Evolutionary conservation across 2,113 vertebrate species (phyloP).

Genomic region (Apodemus speciosus): DNA sequence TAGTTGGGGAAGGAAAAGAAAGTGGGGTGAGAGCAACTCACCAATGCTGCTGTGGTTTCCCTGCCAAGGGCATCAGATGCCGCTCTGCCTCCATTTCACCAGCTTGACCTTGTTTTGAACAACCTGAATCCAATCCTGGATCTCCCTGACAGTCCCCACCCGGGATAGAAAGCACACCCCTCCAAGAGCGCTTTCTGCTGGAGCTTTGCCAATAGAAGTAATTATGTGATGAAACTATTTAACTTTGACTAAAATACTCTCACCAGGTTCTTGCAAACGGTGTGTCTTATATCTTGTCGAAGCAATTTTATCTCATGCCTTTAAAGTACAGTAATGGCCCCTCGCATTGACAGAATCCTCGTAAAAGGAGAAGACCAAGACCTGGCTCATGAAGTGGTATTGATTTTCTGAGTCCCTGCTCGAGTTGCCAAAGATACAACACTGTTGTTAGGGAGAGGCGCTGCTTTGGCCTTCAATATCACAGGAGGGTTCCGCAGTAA

Average conservation of each 20-base stretch:
- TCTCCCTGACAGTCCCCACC: constrained; percentile 74
- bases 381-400: constrained; percentile 90
- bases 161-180: constrained; percentile 77
- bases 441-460: constrained; percentile 86
- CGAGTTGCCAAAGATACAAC: constrained; percentile 89
- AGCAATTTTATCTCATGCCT: constrained; percentile 90
- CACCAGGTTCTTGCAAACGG: constrained; percentile 88
- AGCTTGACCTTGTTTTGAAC: constrained; percentile 85
- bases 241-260: constrained; percentile 91
- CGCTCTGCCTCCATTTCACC: constrained; percentile 80
- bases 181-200: constrained; percentile 82
- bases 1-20: constrained; percentile 53
- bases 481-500: constrained; percentile 87
- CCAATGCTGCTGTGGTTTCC: constrained; percentile 70
- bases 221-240: constrained; percentile 91
- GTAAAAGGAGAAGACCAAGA: constrained; percentile 89
- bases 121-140: constrained; percentile 76
- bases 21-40: constrained; percentile 54
- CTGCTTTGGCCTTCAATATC: constrained; percentile 88
- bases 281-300: constrained; percentile 91
- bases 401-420: constrained; percentile 89
- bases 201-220: constrained; percentile 89
- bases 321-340: constrained; percentile 92
- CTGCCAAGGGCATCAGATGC: constrained; percentile 76
- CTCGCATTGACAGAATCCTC: constrained; percentile 90